phyloP scores from a whole-genome alignment of 2,888 invertebrate genomes.

The Osmoderma eremita region DNA sequence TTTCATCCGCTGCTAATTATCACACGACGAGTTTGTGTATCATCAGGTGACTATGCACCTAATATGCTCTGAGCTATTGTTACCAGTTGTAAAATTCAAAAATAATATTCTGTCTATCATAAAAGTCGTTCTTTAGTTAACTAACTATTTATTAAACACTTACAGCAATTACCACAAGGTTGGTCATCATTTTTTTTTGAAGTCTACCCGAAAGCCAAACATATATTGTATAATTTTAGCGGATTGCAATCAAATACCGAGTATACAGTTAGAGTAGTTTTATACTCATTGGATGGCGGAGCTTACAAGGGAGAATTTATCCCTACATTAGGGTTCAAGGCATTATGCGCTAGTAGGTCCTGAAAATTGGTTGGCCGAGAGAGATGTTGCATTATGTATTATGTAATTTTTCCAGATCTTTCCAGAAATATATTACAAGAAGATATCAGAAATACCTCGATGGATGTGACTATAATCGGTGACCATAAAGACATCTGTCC shows the following conservation, averaged over 20 bases:
- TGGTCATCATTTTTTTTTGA: no score
- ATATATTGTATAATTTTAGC: neutral
- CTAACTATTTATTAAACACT: no score
- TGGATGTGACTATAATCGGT: neutral
- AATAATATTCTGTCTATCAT: no score
- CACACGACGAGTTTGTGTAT: no score
- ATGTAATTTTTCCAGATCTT: neutral
- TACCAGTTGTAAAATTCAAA: no score
- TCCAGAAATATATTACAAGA: neutral
- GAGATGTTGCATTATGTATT: neutral
- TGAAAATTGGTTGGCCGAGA: neutral
- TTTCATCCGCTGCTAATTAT: no score
- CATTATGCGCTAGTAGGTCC: conserved; percentile 2
- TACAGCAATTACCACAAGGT: neutral
- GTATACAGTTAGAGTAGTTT: conserved; percentile 3
- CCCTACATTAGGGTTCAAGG: neutral
- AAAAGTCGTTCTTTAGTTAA: no score
- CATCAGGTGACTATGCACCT: no score
- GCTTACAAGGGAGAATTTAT: neutral
- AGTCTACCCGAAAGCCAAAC: no score
- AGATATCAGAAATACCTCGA: neutral
- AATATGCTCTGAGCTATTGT: no score
- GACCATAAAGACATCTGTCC: conserved; percentile 1
- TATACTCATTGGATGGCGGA: neutral
- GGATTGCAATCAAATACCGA: conserved; percentile 9